A percentile compares a stretch with the other conserved stretches of the same genome.
These are phyloP conservation scores for Protophormia terraenovae DNA, from an alignment of 2,888 invertebrate genomes.

Conservation along the genomic window DNA sequence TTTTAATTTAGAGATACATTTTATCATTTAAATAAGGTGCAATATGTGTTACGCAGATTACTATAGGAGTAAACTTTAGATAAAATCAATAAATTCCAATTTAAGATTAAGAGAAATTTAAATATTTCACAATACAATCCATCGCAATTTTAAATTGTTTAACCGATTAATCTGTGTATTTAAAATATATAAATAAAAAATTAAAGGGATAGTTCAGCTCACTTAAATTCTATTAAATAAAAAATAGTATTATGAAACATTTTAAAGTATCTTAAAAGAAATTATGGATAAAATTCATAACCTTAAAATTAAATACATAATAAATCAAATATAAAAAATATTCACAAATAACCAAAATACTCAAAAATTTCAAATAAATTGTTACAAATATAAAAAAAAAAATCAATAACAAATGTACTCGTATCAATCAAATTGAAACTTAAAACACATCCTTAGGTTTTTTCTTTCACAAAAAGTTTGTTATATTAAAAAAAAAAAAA, in stretches of 20 bases:
- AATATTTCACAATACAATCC: no score
- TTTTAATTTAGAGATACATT: neutral
- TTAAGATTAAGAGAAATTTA: neutral
- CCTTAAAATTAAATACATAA: constrained; percentile 39
- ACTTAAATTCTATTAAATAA: constrained; percentile 8
- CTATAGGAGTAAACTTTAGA: neutral
- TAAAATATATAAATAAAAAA: constrained; percentile 2
- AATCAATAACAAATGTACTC: constrained; percentile 21
- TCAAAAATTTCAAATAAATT: constrained; percentile 39
- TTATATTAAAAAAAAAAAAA: neutral
- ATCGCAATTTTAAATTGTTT: neutral
- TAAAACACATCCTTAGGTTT: constrained; percentile 23
- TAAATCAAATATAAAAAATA: constrained; percentile 23
- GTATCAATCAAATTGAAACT: constrained; percentile 57
- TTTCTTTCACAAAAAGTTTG: neutral
- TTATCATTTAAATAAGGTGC: constrained; percentile 43
- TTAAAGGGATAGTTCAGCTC: constrained; percentile 40
- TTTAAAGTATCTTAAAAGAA: constrained; percentile 63
- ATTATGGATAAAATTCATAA: constrained; percentile 69
- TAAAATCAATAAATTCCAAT: neutral
- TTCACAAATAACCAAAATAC: constrained; percentile 37
- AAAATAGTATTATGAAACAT: constrained; percentile 49
- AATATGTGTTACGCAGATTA: constrained; percentile 49
- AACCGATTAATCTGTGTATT: constrained; percentile 28
- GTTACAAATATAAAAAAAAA: constrained; percentile 30